Conservation (phyloP, 2,888 invertebrate genomes). For the Troides helena region DNA sequence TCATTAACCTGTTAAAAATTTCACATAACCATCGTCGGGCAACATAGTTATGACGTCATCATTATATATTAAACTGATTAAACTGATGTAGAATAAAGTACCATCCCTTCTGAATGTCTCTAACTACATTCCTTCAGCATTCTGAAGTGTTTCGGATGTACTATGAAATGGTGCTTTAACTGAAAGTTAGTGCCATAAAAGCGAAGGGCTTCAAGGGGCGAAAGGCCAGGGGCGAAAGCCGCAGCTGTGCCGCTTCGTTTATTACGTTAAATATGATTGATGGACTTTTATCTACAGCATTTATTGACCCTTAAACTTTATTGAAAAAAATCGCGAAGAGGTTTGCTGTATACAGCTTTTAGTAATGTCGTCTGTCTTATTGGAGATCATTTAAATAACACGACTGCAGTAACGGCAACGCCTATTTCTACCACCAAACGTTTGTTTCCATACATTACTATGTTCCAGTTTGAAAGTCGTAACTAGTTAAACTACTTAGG, state of each 20-base stretch:
- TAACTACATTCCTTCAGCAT: not conserved
- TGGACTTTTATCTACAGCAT: slow-evolving; percentile 7
- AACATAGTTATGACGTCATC: not conserved
- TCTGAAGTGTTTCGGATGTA: not conserved
- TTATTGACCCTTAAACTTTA: not conserved
- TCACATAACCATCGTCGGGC: not conserved
- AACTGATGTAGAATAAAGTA: not conserved
- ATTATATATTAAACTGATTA: not conserved
- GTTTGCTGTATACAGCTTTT: not conserved
- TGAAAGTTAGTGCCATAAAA: not conserved
- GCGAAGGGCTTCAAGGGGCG: too few relatives aligned
- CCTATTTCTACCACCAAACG: too few relatives aligned
- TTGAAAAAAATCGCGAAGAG: not conserved
- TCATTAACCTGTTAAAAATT: too few relatives aligned
- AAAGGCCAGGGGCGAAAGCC: not conserved
- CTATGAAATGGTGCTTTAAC: not conserved
- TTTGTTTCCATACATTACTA: too few relatives aligned
- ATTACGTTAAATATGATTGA: slow-evolving; percentile 17
- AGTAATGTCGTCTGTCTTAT: not conserved
- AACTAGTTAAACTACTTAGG: too few relatives aligned
- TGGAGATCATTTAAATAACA: too few relatives aligned
- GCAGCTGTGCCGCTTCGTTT: slow-evolving; percentile 7
- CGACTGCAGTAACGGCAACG: too few relatives aligned
- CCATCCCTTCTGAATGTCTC: not conserved
- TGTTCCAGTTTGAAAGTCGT: too few relatives aligned